Base-by-base conservation (phyloP, 2,888 invertebrate species). In the Xylocampa areola region DNA sequence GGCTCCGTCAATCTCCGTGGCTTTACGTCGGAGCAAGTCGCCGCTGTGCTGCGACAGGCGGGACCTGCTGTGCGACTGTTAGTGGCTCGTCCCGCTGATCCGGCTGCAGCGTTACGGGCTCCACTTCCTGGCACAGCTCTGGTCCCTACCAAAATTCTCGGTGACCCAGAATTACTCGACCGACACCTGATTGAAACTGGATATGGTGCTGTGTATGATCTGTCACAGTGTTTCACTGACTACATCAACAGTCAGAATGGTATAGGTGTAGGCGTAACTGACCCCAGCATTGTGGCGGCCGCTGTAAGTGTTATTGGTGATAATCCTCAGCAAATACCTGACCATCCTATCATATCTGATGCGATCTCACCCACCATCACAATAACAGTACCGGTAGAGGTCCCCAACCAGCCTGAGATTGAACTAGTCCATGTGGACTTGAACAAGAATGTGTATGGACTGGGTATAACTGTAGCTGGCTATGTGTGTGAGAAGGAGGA, bases 401-500 rank as follows among this genome's bases (percentile, higher is more conserved):
- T 95, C 68, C 95, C 96, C 36, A 95, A 96, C 66, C 94, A 96
- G 55, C 98, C 98, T 4, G 99, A 99, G 90, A 97, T 98, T 82
- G 98, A 98, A 91, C 96, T 96, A 44, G 97, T 98, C 85, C 97
- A 97, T 76, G 98, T 99, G 33, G 97, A 98, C 87, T 95, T 99
- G 65, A 96, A 96, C 80, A 99, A 99, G 89, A 98, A 98, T 91
- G 97, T 97, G 55, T 97, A 98, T 81, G 97, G 99, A 23, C 94
- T 98, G 61, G 99, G 99, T 37, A 98, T 99, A 76, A 99, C 99
- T 2, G 98, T 99, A 47, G 99, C 99, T 2, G 99, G 99, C 39
- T 99, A 99, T 91, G 98, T 99, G 32, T 98, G 99, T 90, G 98
- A 98, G 88, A 98, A 98, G 92, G 99, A 99, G 92, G 99, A 99